Percentiles rank a stretch among this genome's conserved stretches.
Evolutionary conservation across 2,888 invertebrate genomes (phyloP).

Genomic region (Pollenia labialis): DNA sequence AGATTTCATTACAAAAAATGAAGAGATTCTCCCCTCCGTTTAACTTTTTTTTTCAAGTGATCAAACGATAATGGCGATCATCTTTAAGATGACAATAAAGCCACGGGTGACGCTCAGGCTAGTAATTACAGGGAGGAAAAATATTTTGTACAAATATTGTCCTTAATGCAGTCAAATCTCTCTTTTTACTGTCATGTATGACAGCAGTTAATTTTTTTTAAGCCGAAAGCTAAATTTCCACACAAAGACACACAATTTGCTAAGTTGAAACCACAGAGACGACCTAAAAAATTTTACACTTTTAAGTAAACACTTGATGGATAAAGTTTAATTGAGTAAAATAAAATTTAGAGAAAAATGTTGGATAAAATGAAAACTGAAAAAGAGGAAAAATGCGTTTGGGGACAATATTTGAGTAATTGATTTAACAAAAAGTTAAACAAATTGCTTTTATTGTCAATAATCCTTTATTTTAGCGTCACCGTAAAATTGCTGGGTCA

Average conservation of each 20-base stretch:
- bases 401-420: too few relatives aligned
- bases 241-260: background rate
- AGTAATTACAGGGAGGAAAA: conserved; percentile 37
- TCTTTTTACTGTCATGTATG: conserved; percentile 5
- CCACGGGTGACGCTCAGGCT: conserved; percentile 40
- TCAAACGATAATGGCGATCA: conserved; percentile 45
- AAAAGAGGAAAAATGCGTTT: too few relatives aligned
- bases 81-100: conserved; percentile 58
- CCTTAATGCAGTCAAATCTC: conserved; percentile 31
- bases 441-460: too few relatives aligned
- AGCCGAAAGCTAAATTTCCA: conserved; percentile 23
- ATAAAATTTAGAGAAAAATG: too few relatives aligned
- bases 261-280: conserved; percentile 26
- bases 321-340: background rate
- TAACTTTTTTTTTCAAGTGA: background rate
- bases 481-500: too few relatives aligned
- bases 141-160: conserved; percentile 49
- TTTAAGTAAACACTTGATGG: too few relatives aligned
- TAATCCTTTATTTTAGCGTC: too few relatives aligned
- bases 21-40: background rate
- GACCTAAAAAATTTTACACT: too few relatives aligned
- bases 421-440: too few relatives aligned
- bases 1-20: background rate
- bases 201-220: conserved; percentile 12
- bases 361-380: too few relatives aligned